Evolutionary conservation across 2,797 vertebrate species (phyloP), one percentile per base, ranked within the genome.

Genomic region (Mergus octosetaceus): DNA sequence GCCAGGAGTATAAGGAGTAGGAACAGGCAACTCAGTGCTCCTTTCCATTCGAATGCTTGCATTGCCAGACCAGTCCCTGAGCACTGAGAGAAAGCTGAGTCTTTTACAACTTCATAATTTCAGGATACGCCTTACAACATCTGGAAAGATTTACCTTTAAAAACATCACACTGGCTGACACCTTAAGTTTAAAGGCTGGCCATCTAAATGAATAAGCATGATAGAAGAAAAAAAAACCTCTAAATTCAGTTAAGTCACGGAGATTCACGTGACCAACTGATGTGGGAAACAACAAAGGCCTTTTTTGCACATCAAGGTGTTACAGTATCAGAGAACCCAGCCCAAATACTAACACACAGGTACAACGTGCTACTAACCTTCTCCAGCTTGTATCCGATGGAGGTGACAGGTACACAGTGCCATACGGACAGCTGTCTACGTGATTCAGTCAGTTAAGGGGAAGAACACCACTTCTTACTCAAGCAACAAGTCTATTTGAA

Each of bases 371-470:
- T 72, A 97, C 98, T 97, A 97, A 99, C 99, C 99, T 99, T 98
- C 99, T 99, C 99, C 99, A 99, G 98, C 98, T 99, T 14, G 99
- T 99, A 97, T 99, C 99, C 2, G 99, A 98, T 0, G 99, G 99
- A 32, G 99, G 99, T 1, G 99, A 99, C 94, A 99, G 99, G 95
- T 99, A 99, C 97, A 99, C 99, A 4, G 99, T 98, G 97, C 99
- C 98, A 10, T 99, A 99, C 4, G 99, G 99, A 96, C 99, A 99
- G 98, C 99, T 99, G 98, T 99, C 99, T 91, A 99, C 99, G 99
- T 99, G 98, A 94, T 65, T 32, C 61, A 81, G 17, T 18, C 61
- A 89, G 98, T 99, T 98, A 99, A 99, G 99, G 98, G 58, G 62
- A 70, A 77, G 9, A 90, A 64, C 88, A 32, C 3, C 83, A 70